Evolutionary conservation across 2,797 vertebrate genomes (phyloP), one percentile per base, ranked within the genome.

Genomic region (Premnoplex brunnescens): DNA sequence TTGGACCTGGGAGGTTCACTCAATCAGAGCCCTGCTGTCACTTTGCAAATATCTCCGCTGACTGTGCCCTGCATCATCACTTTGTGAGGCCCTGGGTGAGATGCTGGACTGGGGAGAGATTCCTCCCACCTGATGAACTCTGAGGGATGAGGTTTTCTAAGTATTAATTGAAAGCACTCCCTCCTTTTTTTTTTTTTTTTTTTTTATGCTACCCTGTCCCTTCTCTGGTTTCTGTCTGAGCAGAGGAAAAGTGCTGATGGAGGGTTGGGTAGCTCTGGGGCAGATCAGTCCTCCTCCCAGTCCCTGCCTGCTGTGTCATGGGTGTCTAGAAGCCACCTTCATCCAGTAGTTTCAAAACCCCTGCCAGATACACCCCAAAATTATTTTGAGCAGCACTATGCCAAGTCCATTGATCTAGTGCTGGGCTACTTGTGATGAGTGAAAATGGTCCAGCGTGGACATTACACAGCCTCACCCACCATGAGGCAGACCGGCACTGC

Each of bases 21-120:
- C 97, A 93, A 96, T 98, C 97, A 96, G 90, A 92, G 91, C 76
- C 96, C 93, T 43, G 68, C 92, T 94, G 94, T 74, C 96, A 79
- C 73, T 36, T 83, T 54, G 93, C 96, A 94, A 96, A 96, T 92
- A 94, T 86, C 93, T 90, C 62, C 9, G 37, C 91, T 88, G 58
- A 56, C 77, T 63, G 85, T 37, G 58, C 64, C 91, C 85, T 83
- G 85, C 74, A 80, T 88, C 95, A 93, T 96, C 93, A 60, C 51
- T 96, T 85, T 92, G 86, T 9, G 3, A 67, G 64, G 85, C 63
- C 85, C 21, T 39, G 76, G 88, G 74, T 26, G 36, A 89, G 73
- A 69, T 0, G 7, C 22, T 0, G 39, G 76, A 66, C 91, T 55
- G 88, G 60, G 48, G 17, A 4, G 74, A 67, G 69, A 86, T 94